phyloP scores from a whole-genome alignment of 2,797 vertebrate genomes.

The Etheostoma perlongum region DNA sequence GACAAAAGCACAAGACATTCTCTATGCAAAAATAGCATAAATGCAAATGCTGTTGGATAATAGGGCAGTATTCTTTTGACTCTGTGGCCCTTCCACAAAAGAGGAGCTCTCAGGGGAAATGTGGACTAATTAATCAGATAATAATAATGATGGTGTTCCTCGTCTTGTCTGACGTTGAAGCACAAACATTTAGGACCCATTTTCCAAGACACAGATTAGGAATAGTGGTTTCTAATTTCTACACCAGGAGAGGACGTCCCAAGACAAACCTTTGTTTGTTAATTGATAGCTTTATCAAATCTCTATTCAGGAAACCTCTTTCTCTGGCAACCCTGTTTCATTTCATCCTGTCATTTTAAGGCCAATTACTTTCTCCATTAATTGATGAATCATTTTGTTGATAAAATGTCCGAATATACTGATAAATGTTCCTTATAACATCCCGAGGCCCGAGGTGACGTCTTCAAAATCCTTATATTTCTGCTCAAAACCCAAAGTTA shows the following conservation, averaged over 20 bases:
- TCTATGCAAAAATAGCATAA: slow-evolving; percentile 75
- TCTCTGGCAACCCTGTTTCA: slow-evolving; percentile 2
- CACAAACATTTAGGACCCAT: slow-evolving; percentile 64
- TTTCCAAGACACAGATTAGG: slow-evolving; percentile 50
- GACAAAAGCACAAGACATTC: slow-evolving; percentile 68
- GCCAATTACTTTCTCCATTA: slow-evolving; percentile 16
- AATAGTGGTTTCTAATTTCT: slow-evolving; percentile 27
- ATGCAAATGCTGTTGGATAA: slow-evolving; percentile 83
- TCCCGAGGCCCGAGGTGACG: background rate
- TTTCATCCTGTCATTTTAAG: slow-evolving; percentile 14
- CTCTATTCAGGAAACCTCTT: background rate
- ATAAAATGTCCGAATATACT: slow-evolving; percentile 19
- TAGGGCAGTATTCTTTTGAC: slow-evolving; percentile 79
- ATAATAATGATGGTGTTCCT: slow-evolving; percentile 82
- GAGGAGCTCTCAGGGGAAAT: slow-evolving; percentile 73
- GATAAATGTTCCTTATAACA: background rate
- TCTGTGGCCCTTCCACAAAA: slow-evolving; percentile 73
- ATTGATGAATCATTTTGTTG: background rate
- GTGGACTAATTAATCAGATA: slow-evolving; percentile 85
- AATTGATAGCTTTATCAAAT: slow-evolving; percentile 25
- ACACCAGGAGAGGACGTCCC: slow-evolving; percentile 51
- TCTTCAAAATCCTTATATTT: background rate
- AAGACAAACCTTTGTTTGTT: slow-evolving; percentile 36
- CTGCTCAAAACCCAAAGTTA: background rate
- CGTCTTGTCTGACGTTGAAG: slow-evolving; percentile 61